phyloP scores from a whole-genome alignment of 2,888 invertebrate species.

The Lamproptera curius region DNA sequence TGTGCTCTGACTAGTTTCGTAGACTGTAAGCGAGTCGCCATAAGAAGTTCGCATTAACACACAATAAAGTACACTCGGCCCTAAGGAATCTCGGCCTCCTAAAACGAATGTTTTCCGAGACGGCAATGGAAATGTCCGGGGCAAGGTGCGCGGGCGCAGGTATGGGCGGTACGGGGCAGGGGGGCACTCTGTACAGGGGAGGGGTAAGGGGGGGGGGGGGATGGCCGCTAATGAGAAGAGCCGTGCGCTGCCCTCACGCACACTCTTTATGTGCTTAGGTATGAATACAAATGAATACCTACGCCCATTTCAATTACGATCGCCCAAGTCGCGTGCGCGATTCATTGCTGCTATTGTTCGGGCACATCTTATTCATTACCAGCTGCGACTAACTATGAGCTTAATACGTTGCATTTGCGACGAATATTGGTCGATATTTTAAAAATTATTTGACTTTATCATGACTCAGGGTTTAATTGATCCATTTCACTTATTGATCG shows the following conservation, averaged over 20 bases:
- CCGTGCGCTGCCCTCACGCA: slow-evolving; percentile 61
- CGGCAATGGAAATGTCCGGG: slow-evolving; percentile 66
- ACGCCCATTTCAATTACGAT: slow-evolving; percentile 53
- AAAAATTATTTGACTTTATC: no score
- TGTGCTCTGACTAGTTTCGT: no score
- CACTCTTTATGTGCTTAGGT: slow-evolving; percentile 55
- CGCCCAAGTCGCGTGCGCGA: slow-evolving; percentile 22
- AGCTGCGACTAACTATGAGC: no score
- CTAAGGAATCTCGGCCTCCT: slow-evolving; percentile 44
- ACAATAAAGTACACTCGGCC: slow-evolving; percentile 43
- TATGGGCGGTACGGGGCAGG: slow-evolving; percentile 30
- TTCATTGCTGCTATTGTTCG: not conserved
- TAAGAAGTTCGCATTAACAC: slow-evolving; percentile 50
- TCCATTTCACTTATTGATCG: no score
- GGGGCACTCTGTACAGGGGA: slow-evolving; percentile 1
- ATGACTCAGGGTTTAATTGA: no score
- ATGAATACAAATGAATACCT: slow-evolving; percentile 55
- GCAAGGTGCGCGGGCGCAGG: slow-evolving; percentile 60
- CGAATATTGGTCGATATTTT: no score
- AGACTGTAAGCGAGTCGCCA: not conserved
- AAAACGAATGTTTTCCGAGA: slow-evolving; percentile 67
- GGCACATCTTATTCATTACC: no score
- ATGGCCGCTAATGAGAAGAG: slow-evolving; percentile 60
- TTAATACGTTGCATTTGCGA: no score
- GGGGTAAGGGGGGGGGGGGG: slow-evolving; percentile 35